Conservation (phyloP, 2,888 invertebrate genomes). For the Pseudolycoriella hygida region DNA sequence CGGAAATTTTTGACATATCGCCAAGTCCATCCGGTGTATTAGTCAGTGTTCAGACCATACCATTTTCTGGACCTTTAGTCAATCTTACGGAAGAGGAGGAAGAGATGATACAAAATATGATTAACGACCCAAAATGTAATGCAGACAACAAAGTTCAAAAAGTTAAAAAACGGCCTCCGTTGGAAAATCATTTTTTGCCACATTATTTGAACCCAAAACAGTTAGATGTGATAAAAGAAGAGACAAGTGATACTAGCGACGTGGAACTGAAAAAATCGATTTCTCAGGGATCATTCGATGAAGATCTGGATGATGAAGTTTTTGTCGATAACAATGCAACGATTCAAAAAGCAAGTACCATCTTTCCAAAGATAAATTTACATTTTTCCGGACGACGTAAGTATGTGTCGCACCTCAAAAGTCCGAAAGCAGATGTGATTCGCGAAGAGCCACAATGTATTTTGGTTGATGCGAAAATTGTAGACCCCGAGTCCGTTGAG, state of each 20-base stretch:
- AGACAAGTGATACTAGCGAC: conserved; percentile 48
- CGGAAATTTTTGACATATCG: conserved; percentile 26
- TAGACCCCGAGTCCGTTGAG: conserved; percentile 33
- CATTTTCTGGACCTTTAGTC: neutral
- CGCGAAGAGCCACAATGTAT: conserved; percentile 29
- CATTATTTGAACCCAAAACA: conserved; percentile 38
- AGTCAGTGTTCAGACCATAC: neutral
- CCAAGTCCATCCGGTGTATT: conserved; percentile 19
- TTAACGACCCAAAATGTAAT: conserved; percentile 13
- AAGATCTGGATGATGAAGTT: conserved; percentile 34
- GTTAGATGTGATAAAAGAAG: conserved; percentile 62
- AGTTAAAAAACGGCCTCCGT: conserved; percentile 33
- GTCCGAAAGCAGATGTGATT: conserved; percentile 21
- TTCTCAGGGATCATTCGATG: conserved; percentile 14
- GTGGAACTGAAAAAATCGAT: conserved; percentile 30
- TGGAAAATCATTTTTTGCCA: conserved; percentile 38
- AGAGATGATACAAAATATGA: neutral
- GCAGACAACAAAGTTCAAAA: conserved; percentile 27
- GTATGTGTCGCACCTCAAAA: conserved; percentile 9
- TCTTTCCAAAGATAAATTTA: conserved; percentile 26
- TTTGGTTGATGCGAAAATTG: conserved; percentile 42
- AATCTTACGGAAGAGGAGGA: neutral
- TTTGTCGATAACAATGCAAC: conserved; percentile 26
- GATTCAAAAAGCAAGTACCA: conserved; percentile 23
- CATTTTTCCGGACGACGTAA: conserved; percentile 23